Evolutionary conservation across 2,888 invertebrate genomes (phyloP), one percentile per base, ranked within the genome.

Genomic region (Sinhomidia bicolor): DNA sequence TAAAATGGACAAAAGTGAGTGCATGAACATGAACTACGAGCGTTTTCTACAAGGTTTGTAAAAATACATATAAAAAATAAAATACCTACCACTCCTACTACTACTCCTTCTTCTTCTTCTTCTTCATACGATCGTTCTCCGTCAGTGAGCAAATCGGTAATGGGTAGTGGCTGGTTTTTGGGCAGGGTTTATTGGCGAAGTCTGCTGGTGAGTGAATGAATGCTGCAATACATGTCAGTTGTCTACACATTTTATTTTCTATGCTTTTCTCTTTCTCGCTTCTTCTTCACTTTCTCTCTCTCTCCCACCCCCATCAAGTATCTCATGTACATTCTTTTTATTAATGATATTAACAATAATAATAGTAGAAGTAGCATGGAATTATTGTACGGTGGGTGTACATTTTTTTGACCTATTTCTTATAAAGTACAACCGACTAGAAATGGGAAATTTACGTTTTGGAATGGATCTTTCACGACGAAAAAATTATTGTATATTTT

Each of bases 191-290:
- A 44, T 71, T 71, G 71, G 76, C n/a, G 76, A 76, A 51, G 76
- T 17, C 68, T 44, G 47, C 47, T 74, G 10, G 78, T 57, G 57
- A 57, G 57, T 78, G 78, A 78, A 29, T 78, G 54, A 78, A 78
- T 78, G 78, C 54, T 78, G 29, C 78, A 78, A 78, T 78, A 78
- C 57, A 54, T 78, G 78, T 78, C 78, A 57, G 57, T 36, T 78
- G 78, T 57, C 78, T n/a, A 29, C 47, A 78, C 78, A 57, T 78
- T 78, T 78, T 57, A 57, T 23, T 44, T 44, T 44, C 44, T 44
- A 0, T 26, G 32, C 23, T 47, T 26, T 74, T 47, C 14, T 29
- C 26, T 23, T n/a, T 20, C 41, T 20, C 32, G 32, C 32, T 36
- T 60, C 60, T 26, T 14, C 36, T 32, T 23, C 12, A 20, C 51